Evolutionary conservation across 2,113 vertebrate species (phyloP).

Genomic region (Accipiter cooperii): DNA sequence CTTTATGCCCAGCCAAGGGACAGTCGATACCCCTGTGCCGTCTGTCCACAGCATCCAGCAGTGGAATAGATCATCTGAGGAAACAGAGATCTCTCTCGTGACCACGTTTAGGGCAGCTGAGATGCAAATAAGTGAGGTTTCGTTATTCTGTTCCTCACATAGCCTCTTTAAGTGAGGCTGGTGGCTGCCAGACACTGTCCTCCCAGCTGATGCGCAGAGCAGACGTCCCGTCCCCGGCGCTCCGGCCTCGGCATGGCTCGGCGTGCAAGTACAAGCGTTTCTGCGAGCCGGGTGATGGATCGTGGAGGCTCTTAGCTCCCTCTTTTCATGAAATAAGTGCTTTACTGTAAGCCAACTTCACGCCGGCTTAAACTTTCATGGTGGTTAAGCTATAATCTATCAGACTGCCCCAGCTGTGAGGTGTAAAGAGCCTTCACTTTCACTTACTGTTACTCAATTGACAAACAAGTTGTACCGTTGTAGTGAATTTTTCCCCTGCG

Average conservation of each 20-base stretch:
- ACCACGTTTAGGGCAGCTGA: background rate
- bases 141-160: background rate
- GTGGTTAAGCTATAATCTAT: background rate
- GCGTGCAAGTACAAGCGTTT: rapidly evolving
- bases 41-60: background rate
- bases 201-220: background rate
- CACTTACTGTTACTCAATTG: background rate
- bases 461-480: background rate
- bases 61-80: background rate
- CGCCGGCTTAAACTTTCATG: background rate
- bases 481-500: background rate
- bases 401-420: background rate
- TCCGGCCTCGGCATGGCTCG: background rate
- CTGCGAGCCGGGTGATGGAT: background rate
- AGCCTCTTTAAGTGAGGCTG: background rate
- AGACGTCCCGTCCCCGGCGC: background rate
- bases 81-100: background rate
- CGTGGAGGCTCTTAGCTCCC: background rate
- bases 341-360: background rate
- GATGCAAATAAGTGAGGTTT: background rate
- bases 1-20: background rate
- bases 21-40: background rate
- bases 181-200: background rate
- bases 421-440: background rate
- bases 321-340: background rate